phyloP scores from a whole-genome alignment of 2,797 vertebrate genomes.

The Acanthopagrus latus region DNA sequence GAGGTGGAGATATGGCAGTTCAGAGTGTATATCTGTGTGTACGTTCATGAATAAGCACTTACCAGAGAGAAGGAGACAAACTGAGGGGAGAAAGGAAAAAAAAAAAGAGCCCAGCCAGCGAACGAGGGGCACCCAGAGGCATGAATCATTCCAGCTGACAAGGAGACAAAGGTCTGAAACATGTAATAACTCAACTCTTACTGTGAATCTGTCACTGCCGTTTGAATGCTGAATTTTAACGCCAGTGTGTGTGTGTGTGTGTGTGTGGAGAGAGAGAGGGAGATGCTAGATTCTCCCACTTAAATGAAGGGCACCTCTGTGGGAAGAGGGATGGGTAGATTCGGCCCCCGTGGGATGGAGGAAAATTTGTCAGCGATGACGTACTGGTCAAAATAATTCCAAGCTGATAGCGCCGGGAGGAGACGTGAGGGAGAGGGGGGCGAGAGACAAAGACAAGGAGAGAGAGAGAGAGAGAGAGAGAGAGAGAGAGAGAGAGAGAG shows the following conservation, averaged over 20 bases:
- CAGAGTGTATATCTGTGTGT: constrained; percentile 26
- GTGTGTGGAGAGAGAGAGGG: constrained; percentile 2
- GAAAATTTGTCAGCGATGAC: constrained; percentile 59
- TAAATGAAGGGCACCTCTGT: constrained; percentile 75
- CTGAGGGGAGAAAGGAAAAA: constrained; percentile 8
- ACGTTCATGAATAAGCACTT: constrained; percentile 55
- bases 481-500: not conserved
- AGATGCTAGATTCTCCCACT: constrained; percentile 58
- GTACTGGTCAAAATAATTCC: constrained; percentile 66
- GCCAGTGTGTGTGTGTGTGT: constrained; percentile 25
- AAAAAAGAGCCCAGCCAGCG: constrained; percentile 16
- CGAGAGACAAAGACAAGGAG: not conserved
- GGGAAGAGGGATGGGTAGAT: constrained; percentile 57
- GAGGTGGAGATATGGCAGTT: constrained; percentile 14
- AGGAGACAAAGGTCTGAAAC: constrained; percentile 78
- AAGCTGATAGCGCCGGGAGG: constrained; percentile 25
- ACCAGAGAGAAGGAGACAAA: constrained; percentile 52
- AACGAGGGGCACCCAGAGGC: constrained; percentile 50
- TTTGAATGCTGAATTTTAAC: constrained; percentile 53
- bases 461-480: not conserved
- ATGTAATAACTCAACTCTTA: constrained; percentile 76
- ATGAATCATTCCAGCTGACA: constrained; percentile 79
- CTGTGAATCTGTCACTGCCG: constrained; percentile 68
- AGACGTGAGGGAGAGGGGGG: constrained; percentile 3
- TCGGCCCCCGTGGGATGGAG: constrained; percentile 39